These are phyloP conservation scores for Philopedon plagiatum DNA, from an alignment of 2,888 invertebrate species.

Conservation along the genomic window DNA sequence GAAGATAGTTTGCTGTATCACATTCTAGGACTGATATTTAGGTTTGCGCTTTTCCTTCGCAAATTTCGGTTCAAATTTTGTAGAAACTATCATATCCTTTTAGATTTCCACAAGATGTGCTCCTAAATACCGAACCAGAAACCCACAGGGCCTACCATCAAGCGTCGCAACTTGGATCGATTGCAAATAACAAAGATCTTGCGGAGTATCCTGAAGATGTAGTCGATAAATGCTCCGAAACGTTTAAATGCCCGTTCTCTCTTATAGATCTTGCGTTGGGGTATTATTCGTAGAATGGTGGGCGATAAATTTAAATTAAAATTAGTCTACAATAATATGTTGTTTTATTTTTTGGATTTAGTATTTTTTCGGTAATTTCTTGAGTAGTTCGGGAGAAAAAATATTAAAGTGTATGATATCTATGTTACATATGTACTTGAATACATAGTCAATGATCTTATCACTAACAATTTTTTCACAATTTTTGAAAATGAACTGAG, in stretches of 20 bases:
- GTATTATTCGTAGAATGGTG: constrained; percentile 56
- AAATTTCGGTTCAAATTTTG: background rate
- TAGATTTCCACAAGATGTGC: constrained; percentile 78
- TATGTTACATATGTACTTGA: too few species aligned
- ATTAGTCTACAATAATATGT: background rate
- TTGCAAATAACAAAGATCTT: background rate
- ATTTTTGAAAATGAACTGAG: too few species aligned
- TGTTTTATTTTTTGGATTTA: background rate
- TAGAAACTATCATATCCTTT: background rate
- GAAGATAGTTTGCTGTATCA: constrained; percentile 76
- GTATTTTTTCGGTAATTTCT: too few species aligned
- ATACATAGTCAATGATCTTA: too few species aligned
- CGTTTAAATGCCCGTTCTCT: constrained; percentile 79
- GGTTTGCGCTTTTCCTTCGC: constrained; percentile 67
- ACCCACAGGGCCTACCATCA: constrained; percentile 78
- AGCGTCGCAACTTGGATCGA: constrained; percentile 73
- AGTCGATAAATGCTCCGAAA: constrained; percentile 70
- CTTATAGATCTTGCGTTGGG: constrained; percentile 81
- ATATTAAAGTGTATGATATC: too few species aligned
- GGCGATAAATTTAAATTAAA: background rate
- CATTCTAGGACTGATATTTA: constrained; percentile 79
- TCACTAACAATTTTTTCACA: too few species aligned
- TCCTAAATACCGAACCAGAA: constrained; percentile 75
- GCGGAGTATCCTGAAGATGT: constrained; percentile 20
- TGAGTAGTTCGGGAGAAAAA: too few species aligned